Base-by-base conservation (phyloP, 1,140 invertebrate species). In the Asbolus verrucosus region DNA sequence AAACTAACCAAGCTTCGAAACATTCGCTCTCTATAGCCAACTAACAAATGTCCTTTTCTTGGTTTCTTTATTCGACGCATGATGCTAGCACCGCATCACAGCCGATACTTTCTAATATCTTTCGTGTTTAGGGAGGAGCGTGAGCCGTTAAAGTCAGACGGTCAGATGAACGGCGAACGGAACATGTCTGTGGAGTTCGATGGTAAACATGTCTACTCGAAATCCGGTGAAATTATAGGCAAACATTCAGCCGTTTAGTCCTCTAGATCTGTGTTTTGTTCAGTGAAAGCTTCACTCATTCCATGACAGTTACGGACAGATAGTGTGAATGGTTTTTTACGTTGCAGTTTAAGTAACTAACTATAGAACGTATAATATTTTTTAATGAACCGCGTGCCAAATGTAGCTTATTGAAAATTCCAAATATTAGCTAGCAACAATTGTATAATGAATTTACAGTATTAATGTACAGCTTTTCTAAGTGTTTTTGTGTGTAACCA, bases 211-310 rank as follows among this genome's bases (percentile, higher is more conserved):
- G 92, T 92, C 9, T 88, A 92, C 75, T 90, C 91, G 14, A 91
- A 90, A 76, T 91, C 91, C 19, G 90, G 91, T 38, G 86, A 87
- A 76, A 92, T 93, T 73, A 91, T 92, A 72, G 92, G 91, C 70
- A 93, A 93, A 83, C 91, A 93, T 77, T 94, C 92, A 8, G 91
- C 92, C 50, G 92, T 94, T 65, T 94, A 91, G 65, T 74, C 18
- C 14, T 24, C 13, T 5, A 87, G 38, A 62, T 43, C 27, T 59
- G 39, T 30, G 46, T 60, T 66, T 46, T 30, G n/a, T 36, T 36
- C 11, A 33, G 30, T 38, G 46, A 31, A 11, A 24, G 15, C 39
- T 27, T 63, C 50, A 36, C 21, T 54, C 38, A 61, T 65, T 46
- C 61, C 59, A 65, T 54, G 21, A 61, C 43, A 54, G 41, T 63